These are phyloP conservation scores for Lepidurus apus DNA, from an alignment of 1,140 invertebrate genomes.

Conservation along the genomic window DNA sequence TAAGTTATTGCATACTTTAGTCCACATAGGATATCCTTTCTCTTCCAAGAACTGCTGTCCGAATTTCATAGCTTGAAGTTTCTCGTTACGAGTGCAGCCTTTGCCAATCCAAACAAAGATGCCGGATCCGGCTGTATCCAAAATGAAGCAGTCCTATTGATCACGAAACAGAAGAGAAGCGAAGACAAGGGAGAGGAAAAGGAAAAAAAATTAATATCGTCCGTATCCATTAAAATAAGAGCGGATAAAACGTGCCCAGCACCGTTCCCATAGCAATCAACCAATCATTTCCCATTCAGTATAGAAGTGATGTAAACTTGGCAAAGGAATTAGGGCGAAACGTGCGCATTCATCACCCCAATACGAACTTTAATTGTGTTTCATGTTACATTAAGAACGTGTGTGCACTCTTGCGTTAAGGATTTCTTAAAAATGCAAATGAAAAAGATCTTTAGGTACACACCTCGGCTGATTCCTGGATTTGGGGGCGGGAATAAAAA, in stretches of 20 bases:
- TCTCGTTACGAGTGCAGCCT: constrained; percentile 67
- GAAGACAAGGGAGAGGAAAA: neutral
- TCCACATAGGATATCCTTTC: constrained; percentile 74
- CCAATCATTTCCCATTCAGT: neutral
- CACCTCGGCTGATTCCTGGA: constrained; percentile 29
- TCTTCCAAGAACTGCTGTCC: constrained; percentile 64
- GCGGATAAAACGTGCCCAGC: neutral
- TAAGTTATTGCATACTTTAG: constrained; percentile 50
- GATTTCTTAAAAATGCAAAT: constrained; percentile 3
- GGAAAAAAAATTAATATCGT: neutral
- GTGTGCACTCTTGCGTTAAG: neutral
- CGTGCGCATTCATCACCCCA: neutral
- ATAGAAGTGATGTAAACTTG: too few species aligned
- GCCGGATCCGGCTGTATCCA: constrained; percentile 72
- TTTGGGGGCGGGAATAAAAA: constrained; percentile 18
- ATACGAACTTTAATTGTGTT: too few species aligned
- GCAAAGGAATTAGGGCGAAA: neutral
- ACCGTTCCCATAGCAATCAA: neutral
- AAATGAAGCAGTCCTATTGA: constrained; percentile 70
- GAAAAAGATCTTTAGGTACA: constrained; percentile 10
- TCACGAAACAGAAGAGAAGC: constrained; percentile 32
- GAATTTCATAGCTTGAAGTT: constrained; percentile 66
- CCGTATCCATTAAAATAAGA: neutral
- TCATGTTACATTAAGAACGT: too few species aligned
- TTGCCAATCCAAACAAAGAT: constrained; percentile 84